Evolutionary conservation across 2,797 vertebrate species (phyloP), one percentile per base, ranked within the genome.

Genomic region (Sebastes trivittatus): DNA sequence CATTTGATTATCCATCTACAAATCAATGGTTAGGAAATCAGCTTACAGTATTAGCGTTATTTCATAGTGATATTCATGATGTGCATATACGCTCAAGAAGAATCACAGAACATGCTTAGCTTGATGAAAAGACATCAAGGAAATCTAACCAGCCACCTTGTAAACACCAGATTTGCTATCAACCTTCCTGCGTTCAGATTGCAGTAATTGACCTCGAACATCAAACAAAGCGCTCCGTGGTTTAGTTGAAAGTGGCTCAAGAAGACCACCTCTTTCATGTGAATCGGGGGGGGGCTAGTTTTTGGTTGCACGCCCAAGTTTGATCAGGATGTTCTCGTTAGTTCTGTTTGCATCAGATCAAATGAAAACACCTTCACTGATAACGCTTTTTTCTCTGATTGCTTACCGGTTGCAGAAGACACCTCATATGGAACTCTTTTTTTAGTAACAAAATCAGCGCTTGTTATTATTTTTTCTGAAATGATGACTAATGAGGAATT

Each of bases 131-230:
- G 29, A 42, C 7, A 27, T 54, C 30, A 60, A 64, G 22, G 2
- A 58, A 75, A 77, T 30, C 30, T 1, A 20, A 70, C 9, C 18
- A 23, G 61, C 74, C 42, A 61, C n/a, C 29, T 4, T 42, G 18
- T 64, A 27, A 68, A 73, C 67, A 29, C 9, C 29, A 62, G 49
- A 73, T 73, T 42, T 75, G 22, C 36, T 73, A 46, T 11, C 66
- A 49, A 13, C 18, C 30, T 38, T 64, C 56, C 27, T 62, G 52
- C 1, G 1, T 60, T 77, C 34, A 34, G 65, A 27, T 23, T 34
- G 13, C 36, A 78, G 30, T 77, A 76, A 70, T 58, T 81, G 66
- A 80, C 71, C 69, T 75, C 42, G 52, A 83, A 68, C 83, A 80
- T 84, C 77, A 88, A 84, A 80, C 80, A 75, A 61, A 73, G 64